phyloP scores from a whole-genome alignment of 1,140 invertebrate genomes.

The Asbolus verrucosus region DNA sequence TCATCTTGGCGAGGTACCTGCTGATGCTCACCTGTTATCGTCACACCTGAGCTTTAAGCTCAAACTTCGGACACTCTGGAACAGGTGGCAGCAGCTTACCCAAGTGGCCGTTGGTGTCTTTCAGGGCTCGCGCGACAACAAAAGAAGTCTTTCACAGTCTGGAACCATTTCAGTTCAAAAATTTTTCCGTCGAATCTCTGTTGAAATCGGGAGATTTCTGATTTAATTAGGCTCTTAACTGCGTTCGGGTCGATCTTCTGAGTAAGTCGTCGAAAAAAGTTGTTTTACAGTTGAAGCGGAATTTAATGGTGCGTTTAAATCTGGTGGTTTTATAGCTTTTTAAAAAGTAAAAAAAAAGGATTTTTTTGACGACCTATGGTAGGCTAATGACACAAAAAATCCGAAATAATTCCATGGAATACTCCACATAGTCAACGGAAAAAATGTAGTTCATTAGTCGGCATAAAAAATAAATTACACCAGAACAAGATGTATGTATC shows the following conservation, averaged over 20 bases:
- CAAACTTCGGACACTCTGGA: not conserved
- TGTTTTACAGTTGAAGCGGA: conserved; percentile 3
- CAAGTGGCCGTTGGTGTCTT: too few relatives aligned
- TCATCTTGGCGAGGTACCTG: not conserved
- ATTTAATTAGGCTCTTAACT: conserved; percentile 6
- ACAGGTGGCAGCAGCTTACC: not conserved
- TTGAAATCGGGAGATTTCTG: not conserved
- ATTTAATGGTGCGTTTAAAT: not conserved
- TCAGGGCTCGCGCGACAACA: too few relatives aligned
- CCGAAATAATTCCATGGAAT: conserved; percentile 2
- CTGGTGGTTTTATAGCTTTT: not conserved
- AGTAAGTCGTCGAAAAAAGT: not conserved
- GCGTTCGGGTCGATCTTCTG: not conserved
- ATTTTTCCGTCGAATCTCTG: too few relatives aligned
- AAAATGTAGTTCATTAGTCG: conserved; percentile 10
- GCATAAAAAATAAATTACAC: conserved; percentile 11
- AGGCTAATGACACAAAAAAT: conserved; percentile 3
- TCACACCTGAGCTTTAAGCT: not conserved
- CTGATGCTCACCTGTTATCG: not conserved
- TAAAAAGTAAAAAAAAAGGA: not conserved
- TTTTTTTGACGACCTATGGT: not conserved
- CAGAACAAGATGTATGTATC: conserved; percentile 9
- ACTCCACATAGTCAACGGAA: conserved; percentile 1
- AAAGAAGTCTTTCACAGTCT: too few relatives aligned
- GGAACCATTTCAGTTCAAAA: too few relatives aligned